Percentiles rank a stretch among this genome's conserved stretches.
These are phyloP conservation scores for Cyphomyrus discorhynchus DNA, from an alignment of 2,113 vertebrate species.

Conservation along the genomic window DNA sequence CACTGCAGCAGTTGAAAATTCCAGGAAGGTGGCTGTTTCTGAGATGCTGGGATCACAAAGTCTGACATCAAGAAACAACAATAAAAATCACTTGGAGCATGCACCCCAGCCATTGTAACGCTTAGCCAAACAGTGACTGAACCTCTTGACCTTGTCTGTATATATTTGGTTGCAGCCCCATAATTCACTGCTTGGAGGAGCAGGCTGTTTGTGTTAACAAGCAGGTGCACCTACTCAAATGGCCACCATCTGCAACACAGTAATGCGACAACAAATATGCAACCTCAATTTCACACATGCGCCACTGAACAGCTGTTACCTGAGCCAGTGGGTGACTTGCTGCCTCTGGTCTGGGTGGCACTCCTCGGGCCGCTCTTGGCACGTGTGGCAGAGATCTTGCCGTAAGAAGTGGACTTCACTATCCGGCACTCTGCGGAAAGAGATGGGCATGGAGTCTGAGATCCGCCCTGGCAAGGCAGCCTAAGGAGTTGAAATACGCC, in stretches of 20 bases:
- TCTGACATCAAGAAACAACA: not conserved
- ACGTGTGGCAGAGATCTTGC: slow-evolving; percentile 77
- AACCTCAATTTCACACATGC: not conserved
- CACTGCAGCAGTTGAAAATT: not conserved
- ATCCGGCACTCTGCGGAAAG: slow-evolving; percentile 78
- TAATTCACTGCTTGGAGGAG: not conserved
- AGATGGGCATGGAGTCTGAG: not conserved
- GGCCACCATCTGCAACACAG: not conserved
- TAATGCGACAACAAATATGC: not conserved
- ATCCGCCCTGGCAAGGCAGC: not conserved
- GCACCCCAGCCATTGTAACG: not conserved
- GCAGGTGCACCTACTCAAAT: not conserved
- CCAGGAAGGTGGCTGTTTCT: not conserved
- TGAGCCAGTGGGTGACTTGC: slow-evolving; percentile 90
- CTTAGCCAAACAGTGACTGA: not conserved
- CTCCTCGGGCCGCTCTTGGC: slow-evolving; percentile 75
- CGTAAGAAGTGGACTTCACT: slow-evolving; percentile 89
- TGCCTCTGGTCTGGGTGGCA: slow-evolving; percentile 76
- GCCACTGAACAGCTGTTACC: slow-evolving; percentile 53
- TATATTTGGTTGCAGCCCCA: not conserved
- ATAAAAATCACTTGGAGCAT: not conserved
- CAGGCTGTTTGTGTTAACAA: not conserved
- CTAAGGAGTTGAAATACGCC: not conserved
- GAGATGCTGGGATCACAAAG: not conserved
- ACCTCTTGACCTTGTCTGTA: not conserved